Conservation (phyloP, 2,797 vertebrate genomes). For the Crax fasciolata region DNA sequence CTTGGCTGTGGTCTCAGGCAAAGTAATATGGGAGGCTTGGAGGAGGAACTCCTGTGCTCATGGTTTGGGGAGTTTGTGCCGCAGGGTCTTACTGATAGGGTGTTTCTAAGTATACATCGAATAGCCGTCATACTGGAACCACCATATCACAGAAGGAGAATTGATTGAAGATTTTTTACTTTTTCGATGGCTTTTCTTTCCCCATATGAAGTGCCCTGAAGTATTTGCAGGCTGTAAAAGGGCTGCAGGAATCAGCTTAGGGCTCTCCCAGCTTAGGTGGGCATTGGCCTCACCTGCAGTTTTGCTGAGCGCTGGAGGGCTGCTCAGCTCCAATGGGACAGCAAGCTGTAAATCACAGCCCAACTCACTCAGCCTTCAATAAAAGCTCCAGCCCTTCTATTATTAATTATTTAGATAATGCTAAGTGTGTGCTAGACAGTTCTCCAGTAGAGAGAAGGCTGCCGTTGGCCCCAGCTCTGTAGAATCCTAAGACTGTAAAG, state of each 20-base stretch:
- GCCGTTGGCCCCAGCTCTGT: rapidly evolving
- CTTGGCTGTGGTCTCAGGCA: not conserved
- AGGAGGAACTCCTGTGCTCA: not conserved
- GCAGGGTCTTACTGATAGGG: not conserved
- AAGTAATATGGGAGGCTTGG: no score
- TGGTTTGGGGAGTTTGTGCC: not conserved
- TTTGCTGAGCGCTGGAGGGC: not conserved
- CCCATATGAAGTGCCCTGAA: not conserved
- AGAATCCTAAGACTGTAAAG: not conserved
- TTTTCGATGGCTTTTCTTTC: rapidly evolving
- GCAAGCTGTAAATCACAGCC: not conserved
- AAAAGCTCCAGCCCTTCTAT: not conserved
- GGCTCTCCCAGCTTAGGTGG: not conserved
- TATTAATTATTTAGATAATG: not conserved
- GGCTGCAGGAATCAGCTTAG: not conserved
- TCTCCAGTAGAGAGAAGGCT: not conserved
- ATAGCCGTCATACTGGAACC: not conserved
- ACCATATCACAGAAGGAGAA: not conserved
- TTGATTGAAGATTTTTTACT: not conserved
- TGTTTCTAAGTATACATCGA: rapidly evolving
- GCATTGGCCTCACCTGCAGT: not conserved
- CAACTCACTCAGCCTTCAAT: not conserved
- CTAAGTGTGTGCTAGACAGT: not conserved
- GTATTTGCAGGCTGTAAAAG: not conserved
- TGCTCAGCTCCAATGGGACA: not conserved